Conservation (phyloP, 2,113 vertebrate genomes). For the Saimiri boliviensis region DNA sequence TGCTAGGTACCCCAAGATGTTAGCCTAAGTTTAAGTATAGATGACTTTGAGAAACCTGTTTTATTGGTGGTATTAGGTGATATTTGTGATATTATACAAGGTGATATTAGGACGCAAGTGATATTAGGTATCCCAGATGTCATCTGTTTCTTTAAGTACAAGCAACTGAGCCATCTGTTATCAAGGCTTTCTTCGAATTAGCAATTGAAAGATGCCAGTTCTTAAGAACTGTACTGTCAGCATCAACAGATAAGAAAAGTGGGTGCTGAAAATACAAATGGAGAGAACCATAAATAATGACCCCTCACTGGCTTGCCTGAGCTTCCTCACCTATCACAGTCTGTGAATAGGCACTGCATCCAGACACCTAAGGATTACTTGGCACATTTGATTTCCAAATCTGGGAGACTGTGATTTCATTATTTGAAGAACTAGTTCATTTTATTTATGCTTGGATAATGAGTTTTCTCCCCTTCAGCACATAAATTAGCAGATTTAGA, state of each 20-base stretch:
- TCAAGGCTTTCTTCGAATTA: not conserved
- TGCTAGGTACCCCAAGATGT: not conserved
- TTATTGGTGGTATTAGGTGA: not conserved
- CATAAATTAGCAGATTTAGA: not conserved
- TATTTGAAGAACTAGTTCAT: not conserved
- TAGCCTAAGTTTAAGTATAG: not conserved
- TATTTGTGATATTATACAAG: not conserved
- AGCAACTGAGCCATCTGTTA: not conserved
- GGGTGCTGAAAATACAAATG: not conserved
- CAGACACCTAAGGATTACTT: not conserved
- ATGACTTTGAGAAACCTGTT: not conserved
- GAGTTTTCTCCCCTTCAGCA: not conserved
- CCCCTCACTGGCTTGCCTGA: too few species aligned
- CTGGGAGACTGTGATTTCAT: not conserved
- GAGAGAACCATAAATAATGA: not conserved
- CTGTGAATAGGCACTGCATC: not conserved
- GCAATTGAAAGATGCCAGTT: not conserved
- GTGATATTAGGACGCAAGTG: not conserved
- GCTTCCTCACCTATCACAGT: rapidly evolving
- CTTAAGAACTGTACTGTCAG: not conserved
- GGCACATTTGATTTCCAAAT: not conserved
- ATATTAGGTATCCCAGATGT: not conserved
- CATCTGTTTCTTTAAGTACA: not conserved
- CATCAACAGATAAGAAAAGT: not conserved
- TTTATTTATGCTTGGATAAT: not conserved